Evolutionary conservation across 2,113 vertebrate species (phyloP).

Genomic region (Caranx melampygus): DNA sequence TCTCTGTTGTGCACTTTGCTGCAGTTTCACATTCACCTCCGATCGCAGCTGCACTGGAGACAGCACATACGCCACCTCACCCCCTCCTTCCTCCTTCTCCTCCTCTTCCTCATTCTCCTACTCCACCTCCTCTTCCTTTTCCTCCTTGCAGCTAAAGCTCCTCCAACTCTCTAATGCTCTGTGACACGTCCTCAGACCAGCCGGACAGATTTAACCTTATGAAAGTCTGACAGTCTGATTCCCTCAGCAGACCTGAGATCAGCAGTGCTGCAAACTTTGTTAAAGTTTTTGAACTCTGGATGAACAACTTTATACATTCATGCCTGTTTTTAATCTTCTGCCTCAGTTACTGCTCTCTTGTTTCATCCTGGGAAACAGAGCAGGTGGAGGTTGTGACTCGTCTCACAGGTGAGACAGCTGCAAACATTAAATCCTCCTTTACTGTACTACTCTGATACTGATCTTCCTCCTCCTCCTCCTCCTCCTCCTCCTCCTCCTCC

Average conservation of each 20-base stretch:
- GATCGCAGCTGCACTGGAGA: conserved; percentile 3
- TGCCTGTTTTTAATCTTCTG: not conserved
- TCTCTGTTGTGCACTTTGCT: not conserved
- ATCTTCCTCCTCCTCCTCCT: not conserved
- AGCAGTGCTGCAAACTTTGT: conserved; percentile 4
- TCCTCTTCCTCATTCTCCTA: not conserved
- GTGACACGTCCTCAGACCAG: conserved; percentile 25
- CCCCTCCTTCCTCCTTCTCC: not conserved
- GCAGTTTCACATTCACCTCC: conserved; percentile 1
- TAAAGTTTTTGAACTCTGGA: not conserved
- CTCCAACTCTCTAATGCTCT: conserved; percentile 13
- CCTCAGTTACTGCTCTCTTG: not conserved
- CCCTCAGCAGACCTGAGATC: conserved; percentile 24
- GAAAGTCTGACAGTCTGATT: conserved; percentile 30
- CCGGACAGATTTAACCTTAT: conserved; percentile 28
- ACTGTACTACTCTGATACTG: not conserved
- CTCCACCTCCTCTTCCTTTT: too few species aligned
- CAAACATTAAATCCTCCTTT: not conserved
- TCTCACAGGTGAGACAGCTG: not conserved
- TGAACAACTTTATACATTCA: not conserved
- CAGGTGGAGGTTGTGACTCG: not conserved
- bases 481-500: not conserved
- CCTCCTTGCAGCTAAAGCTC: not conserved
- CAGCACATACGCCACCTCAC: not conserved
- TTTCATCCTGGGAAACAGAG: not conserved